A percentile compares a stretch with the other conserved stretches of the same genome.
Evolutionary conservation across 2,797 vertebrate genomes (phyloP).

Genomic region (Pseudochirops cupreus): DNA sequence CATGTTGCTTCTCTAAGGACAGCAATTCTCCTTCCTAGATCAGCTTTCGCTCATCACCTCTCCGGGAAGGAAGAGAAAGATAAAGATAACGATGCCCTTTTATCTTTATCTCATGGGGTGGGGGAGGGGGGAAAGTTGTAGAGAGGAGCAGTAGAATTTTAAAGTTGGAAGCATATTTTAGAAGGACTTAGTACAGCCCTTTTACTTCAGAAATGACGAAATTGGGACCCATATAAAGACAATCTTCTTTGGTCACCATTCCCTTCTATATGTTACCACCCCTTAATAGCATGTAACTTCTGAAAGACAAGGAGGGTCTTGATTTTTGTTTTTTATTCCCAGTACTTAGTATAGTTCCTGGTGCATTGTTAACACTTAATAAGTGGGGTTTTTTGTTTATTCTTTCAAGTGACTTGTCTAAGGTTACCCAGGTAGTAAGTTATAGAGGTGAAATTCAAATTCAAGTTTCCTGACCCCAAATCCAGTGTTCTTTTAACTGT

Average conservation of each 20-base stretch:
- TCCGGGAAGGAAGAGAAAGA: neutral
- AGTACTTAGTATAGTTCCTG: neutral
- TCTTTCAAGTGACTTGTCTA: neutral
- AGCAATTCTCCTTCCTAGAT: conserved; percentile 55
- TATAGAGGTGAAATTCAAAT: neutral
- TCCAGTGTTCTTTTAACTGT: neutral
- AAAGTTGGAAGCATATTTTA: neutral
- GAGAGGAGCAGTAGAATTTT: neutral
- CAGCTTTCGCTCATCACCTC: neutral
- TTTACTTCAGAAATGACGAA: neutral
- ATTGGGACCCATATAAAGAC: neutral
- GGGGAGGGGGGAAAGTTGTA: conserved; percentile 7
- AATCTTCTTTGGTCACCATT: neutral
- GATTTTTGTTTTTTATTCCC: neutral
- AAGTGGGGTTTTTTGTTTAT: neutral
- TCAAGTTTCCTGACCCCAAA: neutral
- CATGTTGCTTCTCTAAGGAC: conserved; percentile 59
- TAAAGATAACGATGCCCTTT: no score
- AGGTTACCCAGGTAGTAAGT: neutral
- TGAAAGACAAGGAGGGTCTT: neutral
- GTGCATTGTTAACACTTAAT: neutral
- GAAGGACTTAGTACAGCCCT: neutral
- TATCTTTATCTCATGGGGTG: neutral
- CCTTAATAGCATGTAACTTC: neutral
- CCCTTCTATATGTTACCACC: neutral